Conservation (phyloP, 1,140 invertebrate genomes). For the Conus betulinus region DNA sequence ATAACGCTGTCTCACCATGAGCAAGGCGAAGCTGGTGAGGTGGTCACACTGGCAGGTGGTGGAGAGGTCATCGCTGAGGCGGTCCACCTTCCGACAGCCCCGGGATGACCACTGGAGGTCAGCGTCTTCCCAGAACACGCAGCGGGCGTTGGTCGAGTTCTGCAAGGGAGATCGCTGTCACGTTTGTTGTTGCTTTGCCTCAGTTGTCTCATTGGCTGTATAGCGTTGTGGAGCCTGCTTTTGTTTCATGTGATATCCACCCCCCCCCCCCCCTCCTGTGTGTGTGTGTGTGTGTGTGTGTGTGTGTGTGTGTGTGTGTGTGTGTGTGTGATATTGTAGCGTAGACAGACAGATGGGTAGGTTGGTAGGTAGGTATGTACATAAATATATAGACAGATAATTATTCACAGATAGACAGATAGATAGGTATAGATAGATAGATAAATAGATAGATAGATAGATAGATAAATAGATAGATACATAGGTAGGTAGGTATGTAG, state of each 20-base stretch:
- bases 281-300: too few species aligned
- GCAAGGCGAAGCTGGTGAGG: conserved; percentile 63
- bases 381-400: background rate
- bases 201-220: too few species aligned
- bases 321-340: too few species aligned
- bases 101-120: conserved; percentile 41
- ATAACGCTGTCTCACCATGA: conserved; percentile 44
- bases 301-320: too few species aligned
- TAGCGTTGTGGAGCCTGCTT: too few species aligned
- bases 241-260: too few species aligned
- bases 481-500: background rate
- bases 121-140: conserved; percentile 56
- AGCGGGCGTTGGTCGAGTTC: conserved; percentile 53
- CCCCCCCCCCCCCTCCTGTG: too few species aligned
- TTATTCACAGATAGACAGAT: background rate
- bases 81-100: conserved; percentile 44
- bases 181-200: too few species aligned
- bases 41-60: conserved; percentile 59
- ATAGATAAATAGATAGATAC: background rate
- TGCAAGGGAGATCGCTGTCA: background rate
- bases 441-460: background rate
- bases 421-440: background rate
- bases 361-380: too few species aligned
- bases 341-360: too few species aligned
- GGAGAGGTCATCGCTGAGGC: conserved; percentile 12